Base-by-base conservation (phyloP, 1,140 invertebrate species). In the Coenobita brevimanus region DNA sequence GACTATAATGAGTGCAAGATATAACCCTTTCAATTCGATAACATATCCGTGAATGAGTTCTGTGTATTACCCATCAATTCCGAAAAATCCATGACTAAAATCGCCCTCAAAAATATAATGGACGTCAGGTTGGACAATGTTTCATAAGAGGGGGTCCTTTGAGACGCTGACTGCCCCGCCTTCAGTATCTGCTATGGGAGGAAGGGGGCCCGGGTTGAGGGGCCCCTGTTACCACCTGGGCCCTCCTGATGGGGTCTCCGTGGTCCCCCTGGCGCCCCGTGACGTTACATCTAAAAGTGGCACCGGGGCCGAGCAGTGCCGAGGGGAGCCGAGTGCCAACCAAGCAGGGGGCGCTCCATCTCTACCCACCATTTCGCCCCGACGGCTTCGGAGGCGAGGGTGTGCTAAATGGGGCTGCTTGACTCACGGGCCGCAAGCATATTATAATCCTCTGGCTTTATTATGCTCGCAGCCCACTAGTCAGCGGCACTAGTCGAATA, bases 341-440 rank as follows among this genome's bases (percentile, higher is more conserved):
- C 54, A 81, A 50, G 75, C 60, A 64, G 80, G 76, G 76, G 69
- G 73, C 84, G 62, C 73, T 38, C 64, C 54, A 80, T 54, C 50
- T 82, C 41, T 79, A 27, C 30, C 60, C 81, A 73, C 83, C 86
- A 90, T 90, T 90, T 80, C 89, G 89, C 87, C 87, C 83, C 89
- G 86, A 90, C 81, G 79, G 64, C 81, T 90, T 83, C 87, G 69
- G 81, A 71, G 89, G 89, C 89, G 86, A 90, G 89, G 89, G 89
- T 90, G 89, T 89, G 89, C 86, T 90, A 85, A 85, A 90, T 89
- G 89, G 89, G 89, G 89, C 89, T 90, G 80, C 89, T 82, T 85
- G 67, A 82, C 82, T 84, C 82, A 84, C 62, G 86, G 89, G 81
- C 79, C 81, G 89, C 89, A 86, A 89, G 89, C 89, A 89, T 89